Evolutionary conservation across 2,888 invertebrate species (phyloP), one percentile per base, ranked within the genome.

Genomic region (Nudaria mundana): DNA sequence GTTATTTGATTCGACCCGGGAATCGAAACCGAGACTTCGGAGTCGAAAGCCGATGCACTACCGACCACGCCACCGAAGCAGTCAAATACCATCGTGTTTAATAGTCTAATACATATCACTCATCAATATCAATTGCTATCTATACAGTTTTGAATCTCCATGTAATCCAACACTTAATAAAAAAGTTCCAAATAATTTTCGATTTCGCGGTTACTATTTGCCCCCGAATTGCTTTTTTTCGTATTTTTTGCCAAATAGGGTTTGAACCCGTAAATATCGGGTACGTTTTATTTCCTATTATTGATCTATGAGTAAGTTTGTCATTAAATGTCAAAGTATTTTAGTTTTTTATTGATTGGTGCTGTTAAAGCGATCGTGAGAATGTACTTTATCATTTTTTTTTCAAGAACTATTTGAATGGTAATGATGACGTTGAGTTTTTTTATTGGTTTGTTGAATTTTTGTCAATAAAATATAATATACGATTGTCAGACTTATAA

Each of bases 241-340:
- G 57, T 45, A 59, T 52, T 66, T 32, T 74, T 71, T 64, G 62
- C 64, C 37, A 59, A 43, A 25, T 23, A 60, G 69, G 71, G 71
- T 63, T 73, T 71, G 67, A 68, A 57, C 70, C 66, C 67, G 67
- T 72, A 71, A 76, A 71, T 64, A 38, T 37, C 13, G 58, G 49
- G 45, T 57, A 31, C 30, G 46, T 44, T 62, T 54, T 55, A 60
- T 66, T 66, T 59, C 57, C 24, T 64, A 53, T 56, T 55, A 40
- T 48, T 59, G 52, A 70, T 64, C 58, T 55, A 71, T 72, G 67
- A 73, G 66, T 71, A 61, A 66, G 66, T 80, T 76, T 72, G 77
- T 81, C 78, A 81, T 79, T 81, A 76, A 70, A 73, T 76, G 82
- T 86, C 86, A 85, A 84, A 86, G 66, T 81, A 81, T 85, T 84